These are phyloP conservation scores for Agrotis clavis DNA, from an alignment of 2,888 invertebrate species.

Conservation along the genomic window DNA sequence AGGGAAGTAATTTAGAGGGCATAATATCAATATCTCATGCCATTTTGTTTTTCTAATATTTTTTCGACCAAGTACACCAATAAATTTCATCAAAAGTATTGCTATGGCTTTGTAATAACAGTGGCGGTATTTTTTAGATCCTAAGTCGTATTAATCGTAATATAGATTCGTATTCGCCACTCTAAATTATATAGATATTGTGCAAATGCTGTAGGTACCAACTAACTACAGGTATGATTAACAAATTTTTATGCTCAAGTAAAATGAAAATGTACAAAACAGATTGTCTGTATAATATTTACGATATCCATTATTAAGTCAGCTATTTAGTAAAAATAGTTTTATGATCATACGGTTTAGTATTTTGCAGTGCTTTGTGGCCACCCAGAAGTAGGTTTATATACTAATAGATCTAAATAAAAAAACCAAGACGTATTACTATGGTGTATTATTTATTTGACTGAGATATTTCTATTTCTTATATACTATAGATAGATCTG, in stretches of 20 bases:
- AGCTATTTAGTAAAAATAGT: constrained; percentile 33
- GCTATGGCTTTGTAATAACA: constrained; percentile 5
- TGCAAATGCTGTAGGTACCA: constrained; percentile 24
- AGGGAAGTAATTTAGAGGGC: constrained; percentile 18
- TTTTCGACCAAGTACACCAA: constrained; percentile 1
- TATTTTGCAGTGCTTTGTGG: constrained; percentile 43
- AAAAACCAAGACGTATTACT: constrained; percentile 35
- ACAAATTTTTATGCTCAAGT: constrained; percentile 45
- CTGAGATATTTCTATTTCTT: not conserved
- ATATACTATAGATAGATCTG: too few species aligned
- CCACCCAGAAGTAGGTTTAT: not conserved
- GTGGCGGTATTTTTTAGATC: constrained; percentile 4
- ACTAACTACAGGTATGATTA: constrained; percentile 27
- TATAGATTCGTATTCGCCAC: constrained; percentile 11
- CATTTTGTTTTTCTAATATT: constrained; percentile 11
- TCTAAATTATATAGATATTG: not conserved
- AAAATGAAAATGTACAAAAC: constrained; percentile 56
- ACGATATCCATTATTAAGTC: constrained; percentile 31
- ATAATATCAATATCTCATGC: constrained; percentile 44
- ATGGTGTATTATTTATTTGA: constrained; percentile 48
- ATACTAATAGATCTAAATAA: constrained; percentile 42
- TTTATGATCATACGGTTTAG: constrained; percentile 13
- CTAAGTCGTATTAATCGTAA: constrained; percentile 5
- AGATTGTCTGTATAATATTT: constrained; percentile 35
- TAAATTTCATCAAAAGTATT: constrained; percentile 5